Conservation (phyloP, 2,797 vertebrate genomes). For the Gymnothorax reevesii region DNA sequence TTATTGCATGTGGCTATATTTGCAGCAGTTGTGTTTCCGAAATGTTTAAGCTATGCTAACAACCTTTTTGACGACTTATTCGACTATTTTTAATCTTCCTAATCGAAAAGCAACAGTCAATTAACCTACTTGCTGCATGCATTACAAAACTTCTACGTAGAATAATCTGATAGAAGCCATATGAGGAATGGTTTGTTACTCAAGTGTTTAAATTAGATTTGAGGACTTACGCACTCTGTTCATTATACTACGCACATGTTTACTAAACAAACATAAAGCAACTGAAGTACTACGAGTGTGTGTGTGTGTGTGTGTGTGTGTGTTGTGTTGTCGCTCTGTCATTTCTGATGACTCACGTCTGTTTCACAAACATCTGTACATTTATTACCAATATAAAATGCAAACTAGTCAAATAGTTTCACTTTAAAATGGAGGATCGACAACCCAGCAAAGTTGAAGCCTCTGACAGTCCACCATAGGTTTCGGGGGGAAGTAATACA, state of each 20-base stretch:
- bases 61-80: constrained; percentile 8
- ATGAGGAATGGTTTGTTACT: no score
- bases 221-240: no score
- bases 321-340: neutral
- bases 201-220: no score
- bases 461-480: constrained; percentile 28
- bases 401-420: constrained; percentile 21
- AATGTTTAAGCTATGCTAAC: constrained; percentile 22
- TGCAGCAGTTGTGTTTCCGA: neutral
- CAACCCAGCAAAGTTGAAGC: neutral
- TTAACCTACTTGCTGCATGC: neutral
- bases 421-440: neutral
- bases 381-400: constrained; percentile 29
- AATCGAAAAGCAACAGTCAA: neutral
- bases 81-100: constrained; percentile 3
- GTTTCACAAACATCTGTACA: neutral
- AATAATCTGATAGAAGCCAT: neutral
- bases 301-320: no score
- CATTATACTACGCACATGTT: no score
- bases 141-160: constrained; percentile 10
- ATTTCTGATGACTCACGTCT: neutral
- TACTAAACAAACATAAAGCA: no score
- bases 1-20: neutral
- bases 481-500: constrained; percentile 44
- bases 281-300: no score